Base-by-base conservation (phyloP, 2,797 vertebrate species). In the Chelidonichthys spinosus region DNA sequence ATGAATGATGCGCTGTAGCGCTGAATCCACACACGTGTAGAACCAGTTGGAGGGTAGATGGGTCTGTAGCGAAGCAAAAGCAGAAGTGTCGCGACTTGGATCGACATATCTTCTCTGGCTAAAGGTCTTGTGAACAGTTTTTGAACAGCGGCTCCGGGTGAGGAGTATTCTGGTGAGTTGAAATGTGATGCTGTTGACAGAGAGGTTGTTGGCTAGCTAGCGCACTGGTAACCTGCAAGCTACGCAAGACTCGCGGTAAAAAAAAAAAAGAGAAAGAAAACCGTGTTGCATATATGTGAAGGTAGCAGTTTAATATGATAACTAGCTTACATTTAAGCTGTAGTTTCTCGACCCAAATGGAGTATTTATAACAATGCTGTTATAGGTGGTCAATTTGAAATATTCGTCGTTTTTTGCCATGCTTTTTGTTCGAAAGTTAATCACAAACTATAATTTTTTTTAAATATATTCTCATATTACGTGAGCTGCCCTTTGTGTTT, bases 161-260 rank as follows among this genome's bases (percentile, higher is more conserved):
- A 54, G 35, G 55, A 60, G 44, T 68, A 86, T 83, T 79, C 76
- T 17, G 89, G 88, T 89, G 63, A 88, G 91, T 84, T 85, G 56
- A 86, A 79, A 74, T 79, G 3, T 70, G 71, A 82, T 74, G 58
- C 72, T 60, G 37, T 44, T n/a, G 6, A 32, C 10, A 25, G 7
- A 40, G 53, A 49, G 14, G 50, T 2, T 74, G 52, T 35, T 55
- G 53, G 78, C 60, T 78, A 77, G 82, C 72, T 82, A 76, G 67
- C 67, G 52, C 17, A 46, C 7, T 11, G 17, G 35, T 1, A 39
- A 25, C 43, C 4, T 66, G 3, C 6, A 50, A 18, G 15, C 2
- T 43, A 11, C 0, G 3, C 1, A 0, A 4, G 0, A 33, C 18
- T 80, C 83, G 78, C 74, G 74, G 56, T 50, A 1, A 25, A 15